Evolutionary conservation across 2,888 invertebrate species (phyloP).

Genomic region (Papilio gigon): DNA sequence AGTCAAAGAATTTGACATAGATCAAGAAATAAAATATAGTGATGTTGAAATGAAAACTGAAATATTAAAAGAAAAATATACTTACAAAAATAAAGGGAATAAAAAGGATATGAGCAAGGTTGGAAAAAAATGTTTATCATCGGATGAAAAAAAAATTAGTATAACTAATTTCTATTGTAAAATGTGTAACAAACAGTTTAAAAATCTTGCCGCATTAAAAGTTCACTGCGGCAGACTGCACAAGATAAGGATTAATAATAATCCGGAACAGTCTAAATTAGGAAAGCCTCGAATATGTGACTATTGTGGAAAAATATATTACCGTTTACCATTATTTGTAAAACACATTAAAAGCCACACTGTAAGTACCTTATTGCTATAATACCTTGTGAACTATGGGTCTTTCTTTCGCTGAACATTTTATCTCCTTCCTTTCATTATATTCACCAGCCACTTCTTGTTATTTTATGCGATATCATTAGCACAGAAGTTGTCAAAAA

Average conservation of each 20-base stretch:
- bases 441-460: too few species aligned
- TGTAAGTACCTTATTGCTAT: slow-evolving; percentile 46
- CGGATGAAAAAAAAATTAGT: slow-evolving; percentile 52
- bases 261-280: slow-evolving; percentile 33
- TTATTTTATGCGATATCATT: too few species aligned
- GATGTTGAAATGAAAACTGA: slow-evolving; percentile 34
- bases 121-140: slow-evolving; percentile 31
- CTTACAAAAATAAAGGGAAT: slow-evolving; percentile 32
- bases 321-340: slow-evolving; percentile 47
- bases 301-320: slow-evolving; percentile 54
- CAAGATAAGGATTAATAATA: slow-evolving; percentile 49
- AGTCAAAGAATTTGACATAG: slow-evolving; percentile 41
- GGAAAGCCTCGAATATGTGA: slow-evolving; percentile 51
- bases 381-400: too few species aligned
- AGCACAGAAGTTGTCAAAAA: too few species aligned
- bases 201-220: slow-evolving; percentile 51
- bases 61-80: slow-evolving; percentile 20
- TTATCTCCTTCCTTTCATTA: too few species aligned
- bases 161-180: slow-evolving; percentile 58
- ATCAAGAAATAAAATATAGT: slow-evolving; percentile 17
- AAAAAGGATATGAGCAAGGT: not conserved
- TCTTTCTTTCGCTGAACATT: too few species aligned
- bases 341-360: slow-evolving; percentile 57
- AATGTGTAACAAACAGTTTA: slow-evolving; percentile 59
- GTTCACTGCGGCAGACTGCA: slow-evolving; percentile 58